Evolutionary conservation across 2,888 invertebrate genomes (phyloP).

Genomic region (Druceiella hillmani): DNA sequence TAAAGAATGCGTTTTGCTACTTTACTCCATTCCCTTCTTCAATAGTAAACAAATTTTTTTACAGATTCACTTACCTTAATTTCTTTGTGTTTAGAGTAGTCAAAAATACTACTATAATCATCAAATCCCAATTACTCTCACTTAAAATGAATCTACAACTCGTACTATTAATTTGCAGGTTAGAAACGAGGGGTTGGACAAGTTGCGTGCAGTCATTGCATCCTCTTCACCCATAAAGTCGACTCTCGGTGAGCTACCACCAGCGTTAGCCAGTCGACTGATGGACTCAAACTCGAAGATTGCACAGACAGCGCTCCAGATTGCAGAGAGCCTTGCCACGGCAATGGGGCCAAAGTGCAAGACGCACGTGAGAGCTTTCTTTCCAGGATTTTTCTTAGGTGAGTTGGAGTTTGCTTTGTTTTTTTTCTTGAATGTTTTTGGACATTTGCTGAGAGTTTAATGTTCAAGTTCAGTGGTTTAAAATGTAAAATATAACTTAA

Average conservation of each 20-base stretch:
- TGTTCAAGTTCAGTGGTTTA: no score
- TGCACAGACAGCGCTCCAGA: slow-evolving; percentile 74
- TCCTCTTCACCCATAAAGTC: slow-evolving; percentile 79
- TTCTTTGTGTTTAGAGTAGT: slow-evolving; percentile 47
- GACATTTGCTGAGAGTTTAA: no score
- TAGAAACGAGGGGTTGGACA: slow-evolving; percentile 68
- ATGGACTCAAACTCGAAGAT: slow-evolving; percentile 91
- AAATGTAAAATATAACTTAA: no score
- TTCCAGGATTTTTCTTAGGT: slow-evolving; percentile 87
- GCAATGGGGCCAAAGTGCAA: slow-evolving; percentile 81
- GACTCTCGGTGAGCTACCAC: slow-evolving; percentile 78
- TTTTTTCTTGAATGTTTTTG: no score
- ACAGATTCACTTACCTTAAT: no score
- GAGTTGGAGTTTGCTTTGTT: no score
- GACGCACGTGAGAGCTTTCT: slow-evolving; percentile 71
- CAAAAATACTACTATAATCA: no score
- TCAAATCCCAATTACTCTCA: no score
- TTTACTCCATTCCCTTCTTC: no score
- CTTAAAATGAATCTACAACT: no score
- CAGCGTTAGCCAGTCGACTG: slow-evolving; percentile 70
- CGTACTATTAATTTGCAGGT: slow-evolving; percentile 33
- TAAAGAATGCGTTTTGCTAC: no score
- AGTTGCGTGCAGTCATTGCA: slow-evolving; percentile 63
- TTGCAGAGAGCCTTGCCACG: slow-evolving; percentile 75
- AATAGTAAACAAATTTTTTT: no score